phyloP scores from a whole-genome alignment of 2,888 invertebrate genomes.

The Hesperia comma region DNA sequence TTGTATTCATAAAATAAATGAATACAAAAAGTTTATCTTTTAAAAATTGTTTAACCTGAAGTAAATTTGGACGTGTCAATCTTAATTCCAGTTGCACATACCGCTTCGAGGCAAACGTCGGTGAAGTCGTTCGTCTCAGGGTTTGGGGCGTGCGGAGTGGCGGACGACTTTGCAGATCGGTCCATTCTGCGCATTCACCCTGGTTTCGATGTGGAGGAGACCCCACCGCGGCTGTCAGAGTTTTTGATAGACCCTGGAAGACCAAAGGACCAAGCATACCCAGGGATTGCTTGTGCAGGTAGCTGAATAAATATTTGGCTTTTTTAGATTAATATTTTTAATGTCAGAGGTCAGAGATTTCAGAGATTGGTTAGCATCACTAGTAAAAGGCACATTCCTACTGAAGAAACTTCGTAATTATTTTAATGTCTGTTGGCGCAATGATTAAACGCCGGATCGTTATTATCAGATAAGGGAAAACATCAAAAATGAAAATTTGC shows the following conservation, averaged over 20 bases:
- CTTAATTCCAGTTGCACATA: slow-evolving; percentile 89
- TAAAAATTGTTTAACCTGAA: no score
- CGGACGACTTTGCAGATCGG: slow-evolving; percentile 84
- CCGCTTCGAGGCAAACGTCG: slow-evolving; percentile 93
- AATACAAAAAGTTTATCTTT: no score
- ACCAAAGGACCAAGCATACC: slow-evolving; percentile 86
- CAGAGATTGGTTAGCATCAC: no score
- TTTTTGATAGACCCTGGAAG: slow-evolving; percentile 90
- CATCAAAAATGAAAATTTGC: no score
- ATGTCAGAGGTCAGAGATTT: no score
- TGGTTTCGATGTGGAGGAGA: slow-evolving; percentile 89
- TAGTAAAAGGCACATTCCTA: no score
- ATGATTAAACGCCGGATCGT: no score
- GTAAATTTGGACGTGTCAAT: neutral
- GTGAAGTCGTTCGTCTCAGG: slow-evolving; percentile 90
- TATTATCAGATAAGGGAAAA: no score
- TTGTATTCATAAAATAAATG: no score
- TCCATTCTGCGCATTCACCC: slow-evolving; percentile 86
- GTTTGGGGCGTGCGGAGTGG: slow-evolving; percentile 89
- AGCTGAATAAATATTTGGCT: slow-evolving; percentile 11
- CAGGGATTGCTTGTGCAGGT: slow-evolving; percentile 92
- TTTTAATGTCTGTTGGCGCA: no score
- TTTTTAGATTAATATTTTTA: neutral
- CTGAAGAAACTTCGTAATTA: no score
- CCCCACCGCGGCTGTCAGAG: slow-evolving; percentile 87